phyloP scores from a whole-genome alignment of 2,113 vertebrate species.

The Dolichotis patagonum region DNA sequence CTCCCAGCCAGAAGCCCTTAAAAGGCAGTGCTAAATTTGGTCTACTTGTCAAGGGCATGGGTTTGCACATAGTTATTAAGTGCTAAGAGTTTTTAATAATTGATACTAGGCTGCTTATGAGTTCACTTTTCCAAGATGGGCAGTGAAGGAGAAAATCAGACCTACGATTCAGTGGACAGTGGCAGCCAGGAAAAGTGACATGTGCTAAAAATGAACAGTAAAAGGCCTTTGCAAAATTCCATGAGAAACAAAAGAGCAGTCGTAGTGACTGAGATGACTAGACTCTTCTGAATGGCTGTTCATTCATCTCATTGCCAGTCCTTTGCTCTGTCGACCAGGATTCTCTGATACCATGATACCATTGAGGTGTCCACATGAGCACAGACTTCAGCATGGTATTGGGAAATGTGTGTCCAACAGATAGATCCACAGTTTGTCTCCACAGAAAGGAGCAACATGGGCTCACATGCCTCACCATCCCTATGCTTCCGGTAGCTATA shows the following conservation, averaged over 20 bases:
- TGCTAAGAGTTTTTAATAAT: background rate
- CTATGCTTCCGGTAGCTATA: background rate
- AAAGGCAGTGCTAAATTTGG: background rate
- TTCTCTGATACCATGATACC: background rate
- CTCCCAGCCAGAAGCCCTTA: background rate
- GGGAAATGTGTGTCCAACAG: no score
- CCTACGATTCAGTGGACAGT: background rate
- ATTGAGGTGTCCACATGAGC: background rate
- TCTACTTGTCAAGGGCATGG: background rate
- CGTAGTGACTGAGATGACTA: background rate
- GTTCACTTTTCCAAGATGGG: background rate
- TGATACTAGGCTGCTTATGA: background rate
- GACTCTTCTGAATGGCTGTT: background rate
- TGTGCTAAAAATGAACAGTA: background rate
- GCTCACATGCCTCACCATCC: accelerated
- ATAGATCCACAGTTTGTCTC: background rate
- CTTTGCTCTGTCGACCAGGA: background rate
- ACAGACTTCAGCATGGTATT: background rate
- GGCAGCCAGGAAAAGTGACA: background rate
- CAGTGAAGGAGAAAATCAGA: background rate
- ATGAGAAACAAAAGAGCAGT: background rate
- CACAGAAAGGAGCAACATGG: background rate
- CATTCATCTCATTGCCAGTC: background rate
- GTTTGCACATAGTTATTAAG: no score
- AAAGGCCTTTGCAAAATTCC: background rate